Evolutionary conservation across 1,140 invertebrate species (phyloP).

Genomic region (Sitophilus oryzae): DNA sequence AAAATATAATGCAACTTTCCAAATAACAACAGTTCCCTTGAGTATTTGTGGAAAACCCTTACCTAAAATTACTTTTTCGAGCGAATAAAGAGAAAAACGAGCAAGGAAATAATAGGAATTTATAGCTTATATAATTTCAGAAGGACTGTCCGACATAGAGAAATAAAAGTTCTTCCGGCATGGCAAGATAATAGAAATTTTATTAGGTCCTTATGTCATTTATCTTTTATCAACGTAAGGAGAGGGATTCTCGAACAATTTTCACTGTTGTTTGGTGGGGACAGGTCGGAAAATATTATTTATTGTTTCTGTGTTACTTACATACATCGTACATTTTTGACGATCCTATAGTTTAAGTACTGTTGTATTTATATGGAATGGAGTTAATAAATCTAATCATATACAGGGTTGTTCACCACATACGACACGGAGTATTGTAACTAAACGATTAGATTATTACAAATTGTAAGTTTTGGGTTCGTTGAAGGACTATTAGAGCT

Average conservation of each 20-base stretch:
- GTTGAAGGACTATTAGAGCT: too few species aligned
- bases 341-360: too few species aligned
- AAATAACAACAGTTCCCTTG: constrained; percentile 6
- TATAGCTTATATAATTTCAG: constrained; percentile 26
- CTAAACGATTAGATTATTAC: too few species aligned
- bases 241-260: constrained; percentile 4
- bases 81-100: constrained; percentile 21
- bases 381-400: too few species aligned
- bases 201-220: constrained; percentile 23
- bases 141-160: constrained; percentile 20
- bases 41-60: constrained; percentile 16
- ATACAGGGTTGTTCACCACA: too few species aligned
- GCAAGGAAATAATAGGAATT: constrained; percentile 24
- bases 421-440: too few species aligned
- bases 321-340: too few species aligned
- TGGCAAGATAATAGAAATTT: constrained; percentile 25
- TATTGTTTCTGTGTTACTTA: too few species aligned
- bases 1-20: constrained; percentile 9
- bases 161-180: constrained; percentile 16
- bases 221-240: constrained; percentile 26
- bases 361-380: too few species aligned
- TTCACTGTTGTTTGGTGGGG: constrained; percentile 9
- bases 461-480: too few species aligned
- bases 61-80: constrained; percentile 24
- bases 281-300: too few species aligned